These are phyloP conservation scores for Celastrina argiolus DNA, from an alignment of 2,888 invertebrate genomes.

Conservation along the genomic window DNA sequence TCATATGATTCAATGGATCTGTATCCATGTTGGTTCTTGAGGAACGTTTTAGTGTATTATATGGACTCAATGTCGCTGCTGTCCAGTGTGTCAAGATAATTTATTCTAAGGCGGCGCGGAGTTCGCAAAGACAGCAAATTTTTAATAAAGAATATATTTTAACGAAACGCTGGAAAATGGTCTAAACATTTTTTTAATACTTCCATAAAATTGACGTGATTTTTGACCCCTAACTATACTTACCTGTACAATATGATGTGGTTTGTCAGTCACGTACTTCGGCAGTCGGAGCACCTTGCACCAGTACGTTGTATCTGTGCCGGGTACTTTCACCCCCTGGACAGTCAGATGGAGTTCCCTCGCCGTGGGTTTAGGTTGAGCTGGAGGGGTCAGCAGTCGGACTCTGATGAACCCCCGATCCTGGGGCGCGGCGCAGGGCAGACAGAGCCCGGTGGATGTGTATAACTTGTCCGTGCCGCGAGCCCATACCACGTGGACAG, in stretches of 20 bases:
- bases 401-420: slow-evolving; percentile 87
- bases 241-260: slow-evolving; percentile 89
- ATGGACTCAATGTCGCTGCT: too few species aligned
- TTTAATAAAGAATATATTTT: too few species aligned
- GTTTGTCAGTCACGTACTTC: slow-evolving; percentile 76
- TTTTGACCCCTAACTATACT: too few species aligned
- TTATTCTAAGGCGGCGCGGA: too few species aligned
- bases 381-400: slow-evolving; percentile 76
- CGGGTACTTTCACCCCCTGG: slow-evolving; percentile 85
- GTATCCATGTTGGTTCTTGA: too few species aligned
- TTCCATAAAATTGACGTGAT: too few species aligned
- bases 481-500: slow-evolving; percentile 92
- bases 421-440: slow-evolving; percentile 70
- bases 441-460: slow-evolving; percentile 80
- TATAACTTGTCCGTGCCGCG: slow-evolving; percentile 86
- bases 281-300: slow-evolving; percentile 92
- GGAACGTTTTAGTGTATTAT: too few species aligned
- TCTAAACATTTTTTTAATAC: too few species aligned
- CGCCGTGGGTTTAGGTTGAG: slow-evolving; percentile 60
- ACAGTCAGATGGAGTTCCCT: slow-evolving; percentile 80
- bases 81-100: too few species aligned
- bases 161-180: too few species aligned
- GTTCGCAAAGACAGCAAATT: too few species aligned
- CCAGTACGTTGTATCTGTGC: slow-evolving; percentile 97
- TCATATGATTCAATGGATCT: too few species aligned